Evolutionary conservation across 2,797 vertebrate genomes (phyloP), one percentile per base, ranked within the genome.

Genomic region (Argentina silus): DNA sequence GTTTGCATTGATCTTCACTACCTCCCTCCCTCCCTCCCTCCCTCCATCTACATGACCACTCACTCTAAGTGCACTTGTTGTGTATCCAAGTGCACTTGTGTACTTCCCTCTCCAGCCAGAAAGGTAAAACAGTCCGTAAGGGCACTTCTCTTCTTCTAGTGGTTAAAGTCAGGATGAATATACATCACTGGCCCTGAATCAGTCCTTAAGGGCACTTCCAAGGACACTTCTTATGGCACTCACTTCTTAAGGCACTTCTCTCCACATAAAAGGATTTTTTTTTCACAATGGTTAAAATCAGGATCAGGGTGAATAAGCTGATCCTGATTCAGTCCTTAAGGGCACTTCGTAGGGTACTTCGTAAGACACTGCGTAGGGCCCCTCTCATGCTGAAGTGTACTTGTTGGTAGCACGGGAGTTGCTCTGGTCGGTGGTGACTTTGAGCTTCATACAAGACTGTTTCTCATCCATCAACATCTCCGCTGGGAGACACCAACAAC

Each of bases 381-480:
- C 68, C 12, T 79, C 66, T 68, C 48, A 97, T 63, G 95, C 93
- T 51, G 94, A 95, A 19, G 93, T 95, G 87, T 96, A 97, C 90
- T 98, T 97, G 93, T 96, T 98, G 89, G 95, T 97, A 89, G 93
- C 88, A 61, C 92, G 95, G 86, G 95, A 96, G 91, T 96, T 95
- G 93, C 91, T 94, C 85, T 94, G 93, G 69, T 98, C 96, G 10
- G 97, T 96, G 0, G 94, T 95, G 77, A 93, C 94, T 94, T 96
- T 99, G 86, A 96, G 95, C 93, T 98, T 98, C 85, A 97, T 91
- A 86, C 96, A 97, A 3, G 96, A 96, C 82, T 96, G 97, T 90
- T 97, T 98, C 81, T 98, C 96, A 70, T 98, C 97, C 93, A 96
- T 89, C 86, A 96, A 81, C 84, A 96, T 95, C 83, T 99, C 96